Base-by-base conservation (phyloP, 2,888 invertebrate species). In the Chrysina gloriosa region DNA sequence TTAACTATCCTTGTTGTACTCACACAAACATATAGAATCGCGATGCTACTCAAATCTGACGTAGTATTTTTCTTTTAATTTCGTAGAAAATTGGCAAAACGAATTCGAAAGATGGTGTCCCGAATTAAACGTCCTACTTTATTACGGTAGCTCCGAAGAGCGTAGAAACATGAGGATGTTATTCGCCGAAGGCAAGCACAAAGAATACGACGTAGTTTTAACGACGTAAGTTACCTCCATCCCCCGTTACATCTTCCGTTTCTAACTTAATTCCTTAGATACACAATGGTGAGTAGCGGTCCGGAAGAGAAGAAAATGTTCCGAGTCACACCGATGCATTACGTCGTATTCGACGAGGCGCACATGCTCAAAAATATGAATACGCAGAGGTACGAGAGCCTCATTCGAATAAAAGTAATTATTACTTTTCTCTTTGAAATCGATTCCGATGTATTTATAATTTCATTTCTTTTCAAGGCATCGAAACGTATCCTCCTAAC, bases 361-460 rank as follows among this genome's bases (percentile, higher is more conserved):
- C 98, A 98, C 80, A 97, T 98, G 96, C 85, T 98, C 31, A 98
- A 98, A 82, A 98, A 98, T 80, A 98, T 98, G 96, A 90, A 93
- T 64, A 96, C 97, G 0, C 91, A 92, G 77, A 87, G 98, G 75
- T 98, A 95, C 78, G 91, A 94, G 76, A 92, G 94, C 81, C 85
- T 98, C 64, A 92, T 96, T 77, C 90, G 92, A 77, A 94, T 97
- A 63, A 94, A 82, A 70, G 81, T 81, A 75, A 77, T 19, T 47
- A 11, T 47, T 11, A 64, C 11, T 68, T 45, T 16, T 21, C 23
- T 21, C 7, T 48, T 25, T 11, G 4, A 2, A 4, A 50, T n/a
- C 4, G 1, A 5, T n/a, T n/a, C n/a, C n/a, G n/a, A n/a, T n/a
- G n/a, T n/a, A n/a, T 2, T 36, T 0, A 36, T 36, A 36, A 1